Percentiles rank a stretch among this genome's conserved stretches.
Conservation (phyloP, 2,113 vertebrate species). For the Xenopus tropicalis region DNA sequence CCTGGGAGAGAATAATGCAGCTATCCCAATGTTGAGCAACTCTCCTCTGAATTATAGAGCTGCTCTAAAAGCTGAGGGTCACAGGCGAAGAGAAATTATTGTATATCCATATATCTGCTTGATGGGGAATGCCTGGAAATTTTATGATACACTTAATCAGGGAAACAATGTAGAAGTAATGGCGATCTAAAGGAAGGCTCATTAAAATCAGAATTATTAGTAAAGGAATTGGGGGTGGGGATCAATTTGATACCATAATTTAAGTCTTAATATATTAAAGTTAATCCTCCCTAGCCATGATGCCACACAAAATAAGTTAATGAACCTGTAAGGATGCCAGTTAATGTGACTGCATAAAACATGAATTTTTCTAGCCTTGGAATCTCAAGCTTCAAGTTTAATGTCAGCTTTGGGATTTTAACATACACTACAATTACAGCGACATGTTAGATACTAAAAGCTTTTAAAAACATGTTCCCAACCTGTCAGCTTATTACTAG, state of each 20-base stretch:
- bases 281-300: too few relatives aligned
- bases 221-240: too few relatives aligned
- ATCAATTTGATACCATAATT: too few relatives aligned
- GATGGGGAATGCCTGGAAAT: background rate
- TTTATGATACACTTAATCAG: background rate
- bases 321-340: too few relatives aligned
- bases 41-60: background rate
- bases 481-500: conserved; percentile 14
- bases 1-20: background rate
- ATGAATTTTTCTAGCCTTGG: too few relatives aligned
- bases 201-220: background rate
- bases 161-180: background rate
- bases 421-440: conserved; percentile 12
- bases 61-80: background rate
- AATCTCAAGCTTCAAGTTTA: background rate
- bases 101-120: conserved; percentile 16
- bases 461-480: conserved; percentile 25
- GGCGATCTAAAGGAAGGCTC: background rate
- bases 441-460: conserved; percentile 7
- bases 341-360: too few relatives aligned
- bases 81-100: conserved; percentile 8
- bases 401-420: conserved; percentile 11
- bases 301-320: too few relatives aligned
- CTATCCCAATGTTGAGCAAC: background rate
- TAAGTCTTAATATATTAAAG: too few relatives aligned